A percentile compares a stretch with the other conserved stretches of the same genome.
Conservation (phyloP, 2,113 vertebrate genomes). For the Dinomys branickii region DNA sequence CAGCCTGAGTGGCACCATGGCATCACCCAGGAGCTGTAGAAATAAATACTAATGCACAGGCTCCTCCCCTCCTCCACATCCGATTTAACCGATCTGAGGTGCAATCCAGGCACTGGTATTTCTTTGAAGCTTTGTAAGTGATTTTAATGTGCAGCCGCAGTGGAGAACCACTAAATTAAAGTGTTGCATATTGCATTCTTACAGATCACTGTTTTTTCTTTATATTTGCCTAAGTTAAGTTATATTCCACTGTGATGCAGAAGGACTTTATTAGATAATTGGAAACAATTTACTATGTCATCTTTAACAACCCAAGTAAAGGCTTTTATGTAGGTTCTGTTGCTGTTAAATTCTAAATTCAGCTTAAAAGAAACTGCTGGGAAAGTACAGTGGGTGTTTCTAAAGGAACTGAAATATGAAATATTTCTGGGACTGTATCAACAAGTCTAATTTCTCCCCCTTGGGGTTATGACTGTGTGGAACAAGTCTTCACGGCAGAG, state of each 20-base stretch:
- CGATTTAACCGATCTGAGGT: constrained; percentile 53
- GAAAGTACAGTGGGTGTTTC: constrained; percentile 76
- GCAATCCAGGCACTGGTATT: constrained; percentile 6
- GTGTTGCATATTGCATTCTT: neutral
- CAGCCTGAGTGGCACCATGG: neutral
- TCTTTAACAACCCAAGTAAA: constrained; percentile 47
- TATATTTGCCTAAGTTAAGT: constrained; percentile 50
- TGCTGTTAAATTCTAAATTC: constrained; percentile 44
- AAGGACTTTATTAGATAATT: constrained; percentile 54
- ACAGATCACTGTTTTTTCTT: constrained; percentile 12
- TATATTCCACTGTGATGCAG: neutral
- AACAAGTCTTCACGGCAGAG: constrained; percentile 73
- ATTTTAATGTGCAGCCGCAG: neutral
- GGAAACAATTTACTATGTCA: constrained; percentile 38
- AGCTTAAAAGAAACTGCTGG: constrained; percentile 65
- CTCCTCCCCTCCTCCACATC: neutral
- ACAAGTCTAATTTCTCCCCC: constrained; percentile 80
- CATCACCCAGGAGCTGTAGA: constrained; percentile 2
- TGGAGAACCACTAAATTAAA: constrained; percentile 8
- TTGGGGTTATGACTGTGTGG: constrained; percentile 76
- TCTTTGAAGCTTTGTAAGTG: constrained; percentile 30
- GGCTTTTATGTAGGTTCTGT: neutral
- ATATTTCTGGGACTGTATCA: constrained; percentile 80
- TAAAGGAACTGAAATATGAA: constrained; percentile 74
- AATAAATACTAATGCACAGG: neutral